phyloP scores from a whole-genome alignment of 2,888 invertebrate species.

The Allacma fusca region DNA sequence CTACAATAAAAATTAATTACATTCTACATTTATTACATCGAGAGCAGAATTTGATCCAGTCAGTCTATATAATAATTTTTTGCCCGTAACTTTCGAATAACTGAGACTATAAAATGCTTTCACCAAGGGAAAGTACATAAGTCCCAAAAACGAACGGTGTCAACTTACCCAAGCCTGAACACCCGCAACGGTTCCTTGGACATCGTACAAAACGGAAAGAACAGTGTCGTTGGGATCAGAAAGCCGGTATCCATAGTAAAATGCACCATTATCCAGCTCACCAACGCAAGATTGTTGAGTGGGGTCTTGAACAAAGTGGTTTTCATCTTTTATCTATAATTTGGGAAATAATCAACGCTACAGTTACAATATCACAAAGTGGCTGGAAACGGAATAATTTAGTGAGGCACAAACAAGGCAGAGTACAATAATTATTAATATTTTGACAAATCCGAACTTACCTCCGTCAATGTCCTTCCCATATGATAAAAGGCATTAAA shows the following conservation, averaged over 20 bases:
- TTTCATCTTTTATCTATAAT: background rate
- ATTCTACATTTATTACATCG: background rate
- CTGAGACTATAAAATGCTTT: background rate
- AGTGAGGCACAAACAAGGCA: no score
- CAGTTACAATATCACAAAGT: background rate
- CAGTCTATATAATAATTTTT: no score
- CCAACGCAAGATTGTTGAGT: slow-evolving; percentile 18
- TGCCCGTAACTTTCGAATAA: background rate
- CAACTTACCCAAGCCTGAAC: slow-evolving; percentile 52
- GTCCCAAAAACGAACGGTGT: background rate
- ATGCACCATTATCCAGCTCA: slow-evolving; percentile 38
- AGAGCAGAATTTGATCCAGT: background rate
- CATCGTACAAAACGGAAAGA: slow-evolving; percentile 49
- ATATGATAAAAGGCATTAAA: slow-evolving; percentile 21
- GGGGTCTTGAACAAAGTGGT: background rate
- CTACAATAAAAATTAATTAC: background rate
- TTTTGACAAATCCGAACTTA: background rate
- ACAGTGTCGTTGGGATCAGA: slow-evolving; percentile 41
- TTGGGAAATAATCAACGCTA: background rate
- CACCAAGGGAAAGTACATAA: no score
- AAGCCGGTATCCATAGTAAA: slow-evolving; percentile 50
- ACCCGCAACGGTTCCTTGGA: slow-evolving; percentile 56
- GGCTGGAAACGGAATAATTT: no score
- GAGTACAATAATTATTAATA: no score
- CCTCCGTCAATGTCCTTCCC: slow-evolving; percentile 17